Conservation (phyloP, 2,113 vertebrate genomes). For the Aphelocoma coerulescens region DNA sequence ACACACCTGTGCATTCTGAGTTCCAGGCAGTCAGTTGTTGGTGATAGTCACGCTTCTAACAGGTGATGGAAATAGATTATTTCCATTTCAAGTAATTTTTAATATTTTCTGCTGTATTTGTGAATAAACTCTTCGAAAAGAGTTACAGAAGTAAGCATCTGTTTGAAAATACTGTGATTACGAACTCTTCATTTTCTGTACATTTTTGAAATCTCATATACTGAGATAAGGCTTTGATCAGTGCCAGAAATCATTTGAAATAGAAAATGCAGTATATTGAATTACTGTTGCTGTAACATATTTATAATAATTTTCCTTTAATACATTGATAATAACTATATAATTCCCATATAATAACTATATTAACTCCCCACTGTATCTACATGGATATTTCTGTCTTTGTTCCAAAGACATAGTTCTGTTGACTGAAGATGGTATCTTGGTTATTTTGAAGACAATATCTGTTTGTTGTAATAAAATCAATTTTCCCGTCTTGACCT, state of each 20-base stretch:
- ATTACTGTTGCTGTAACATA: background rate
- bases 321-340: background rate
- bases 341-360: background rate
- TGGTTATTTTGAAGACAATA: background rate
- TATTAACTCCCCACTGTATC: background rate
- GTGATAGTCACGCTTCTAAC: background rate
- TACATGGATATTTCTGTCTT: background rate
- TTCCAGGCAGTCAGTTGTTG: background rate
- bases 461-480: background rate
- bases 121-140: background rate
- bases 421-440: background rate
- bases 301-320: background rate
- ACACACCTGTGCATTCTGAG: background rate
- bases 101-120: background rate
- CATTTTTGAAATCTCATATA: background rate
- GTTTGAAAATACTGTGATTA: background rate
- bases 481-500: background rate
- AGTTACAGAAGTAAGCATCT: background rate
- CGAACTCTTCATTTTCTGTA: background rate
- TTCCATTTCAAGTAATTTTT: background rate
- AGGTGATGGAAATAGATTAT: background rate
- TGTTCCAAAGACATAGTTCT: background rate
- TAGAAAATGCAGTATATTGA: background rate
- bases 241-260: background rate
- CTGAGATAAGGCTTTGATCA: background rate